Conservation (phyloP, 2,888 invertebrate genomes). For the Cinara cedri region DNA sequence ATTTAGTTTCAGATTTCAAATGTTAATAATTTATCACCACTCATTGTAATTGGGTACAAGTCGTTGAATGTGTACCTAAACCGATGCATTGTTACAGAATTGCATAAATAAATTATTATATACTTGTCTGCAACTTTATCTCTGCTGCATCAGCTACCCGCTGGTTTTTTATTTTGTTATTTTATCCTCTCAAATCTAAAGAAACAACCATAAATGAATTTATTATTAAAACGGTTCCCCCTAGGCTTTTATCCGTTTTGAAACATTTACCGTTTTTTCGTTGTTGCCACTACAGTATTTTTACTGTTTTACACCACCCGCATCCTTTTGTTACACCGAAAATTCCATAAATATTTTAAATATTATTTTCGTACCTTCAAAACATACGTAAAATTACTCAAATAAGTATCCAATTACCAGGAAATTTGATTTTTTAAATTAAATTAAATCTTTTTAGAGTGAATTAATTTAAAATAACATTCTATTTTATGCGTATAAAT, state of each 20-base stretch:
- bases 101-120: conserved; percentile 10
- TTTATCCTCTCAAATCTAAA: not conserved
- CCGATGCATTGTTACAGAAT: not conserved
- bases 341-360: not conserved
- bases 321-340: not conserved
- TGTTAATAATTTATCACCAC: not conserved
- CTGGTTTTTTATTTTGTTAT: not conserved
- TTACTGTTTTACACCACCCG: not conserved
- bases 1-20: not conserved
- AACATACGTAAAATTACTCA: no score
- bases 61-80: not conserved
- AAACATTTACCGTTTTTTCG: conserved; percentile 9
- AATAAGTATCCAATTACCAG: no score
- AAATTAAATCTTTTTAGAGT: no score
- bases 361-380: not conserved
- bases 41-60: conserved; percentile 7
- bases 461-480: no score
- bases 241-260: not conserved
- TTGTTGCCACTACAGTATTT: no score
- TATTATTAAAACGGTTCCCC: conserved; percentile 18
- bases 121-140: conserved; percentile 33
- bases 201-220: not conserved
- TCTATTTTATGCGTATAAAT: no score
- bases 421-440: not conserved
- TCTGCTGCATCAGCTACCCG: not conserved